These are phyloP conservation scores for Philonicus albiceps DNA, from an alignment of 2,888 invertebrate genomes.

Conservation along the genomic window DNA sequence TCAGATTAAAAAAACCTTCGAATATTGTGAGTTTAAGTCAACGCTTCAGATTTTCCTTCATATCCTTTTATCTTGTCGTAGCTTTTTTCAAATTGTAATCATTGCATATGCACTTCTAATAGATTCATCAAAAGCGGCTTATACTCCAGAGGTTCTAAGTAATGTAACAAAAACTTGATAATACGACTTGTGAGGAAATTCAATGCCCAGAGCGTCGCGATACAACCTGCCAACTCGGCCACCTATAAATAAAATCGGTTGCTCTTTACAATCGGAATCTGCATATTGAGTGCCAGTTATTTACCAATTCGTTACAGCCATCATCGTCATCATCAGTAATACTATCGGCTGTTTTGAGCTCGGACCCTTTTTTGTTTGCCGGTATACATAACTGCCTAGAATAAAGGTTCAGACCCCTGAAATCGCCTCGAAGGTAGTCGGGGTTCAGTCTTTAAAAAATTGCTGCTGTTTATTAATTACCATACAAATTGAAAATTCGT, in stretches of 20 bases:
- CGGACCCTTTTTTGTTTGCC: neutral
- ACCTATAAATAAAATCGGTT: slow-evolving; percentile 17
- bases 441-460: slow-evolving; percentile 44
- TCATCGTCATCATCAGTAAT: slow-evolving; percentile 39
- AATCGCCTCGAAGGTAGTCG: neutral
- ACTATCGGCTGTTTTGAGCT: slow-evolving; percentile 11
- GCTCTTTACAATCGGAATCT: slow-evolving; percentile 17
- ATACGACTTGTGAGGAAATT: neutral
- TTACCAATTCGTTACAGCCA: slow-evolving; percentile 42
- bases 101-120: neutral
- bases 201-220: neutral
- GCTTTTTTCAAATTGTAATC: neutral
- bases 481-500: slow-evolving; percentile 54
- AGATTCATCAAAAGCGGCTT: slow-evolving; percentile 19
- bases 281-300: slow-evolving; percentile 41
- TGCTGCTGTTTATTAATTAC: slow-evolving; percentile 52
- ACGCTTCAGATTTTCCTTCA: neutral
- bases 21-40: no score
- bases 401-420: neutral
- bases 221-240: slow-evolving; percentile 8
- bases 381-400: neutral
- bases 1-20: no score
- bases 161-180: slow-evolving; percentile 20
- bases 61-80: neutral
- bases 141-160: slow-evolving; percentile 8